Evolutionary conservation across 2,113 vertebrate genomes (phyloP), one percentile per base, ranked within the genome.

Genomic region (Hippocampus mohnikei): DNA sequence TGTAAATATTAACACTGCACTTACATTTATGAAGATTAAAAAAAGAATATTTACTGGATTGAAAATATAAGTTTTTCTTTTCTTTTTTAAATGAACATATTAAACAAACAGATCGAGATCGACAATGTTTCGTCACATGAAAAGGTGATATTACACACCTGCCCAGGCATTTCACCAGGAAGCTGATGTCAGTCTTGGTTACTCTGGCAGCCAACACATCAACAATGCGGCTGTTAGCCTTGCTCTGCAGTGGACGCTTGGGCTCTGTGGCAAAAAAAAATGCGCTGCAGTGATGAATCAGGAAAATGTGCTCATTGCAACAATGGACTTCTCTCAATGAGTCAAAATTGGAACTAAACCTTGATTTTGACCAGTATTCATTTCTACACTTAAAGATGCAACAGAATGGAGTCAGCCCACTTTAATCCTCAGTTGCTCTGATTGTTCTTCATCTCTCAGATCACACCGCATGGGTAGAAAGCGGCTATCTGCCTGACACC

Each of bases 141-240:
- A 10, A 9, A 46, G 50, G 9, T 18, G 2, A 64, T n/a, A 16
- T 20, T 20, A 70, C 93, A 91, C 86, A 98, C 97, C 91, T 93
- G 81, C 95, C 96, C 78, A 94, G 83, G 84, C 95, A 99, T 80
- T 93, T 94, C 70, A 99, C 94, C 8, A 92, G 84, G 75, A 99
- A 96, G 88, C 93, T 95, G 87, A 97, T 78, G 48, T 95, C 86
- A 21, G 93, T 87, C 73, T 89, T 88, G 67, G 85, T 93, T 73
- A 90, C 81, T 83, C 91, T 88, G 68, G 87, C 85, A 55, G 79
- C 58, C 0, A 91, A 85, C 55, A 81, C 85, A 6, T 88, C 91
- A 71, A 96, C 85, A 56, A 93, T 91, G 25, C 29, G 90, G 59
- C 77, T 94, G 82, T 88, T 90, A 69, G 91, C 86, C 76, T 91